phyloP scores from a whole-genome alignment of 2,888 invertebrate genomes.

The Spicauda simplicius region DNA sequence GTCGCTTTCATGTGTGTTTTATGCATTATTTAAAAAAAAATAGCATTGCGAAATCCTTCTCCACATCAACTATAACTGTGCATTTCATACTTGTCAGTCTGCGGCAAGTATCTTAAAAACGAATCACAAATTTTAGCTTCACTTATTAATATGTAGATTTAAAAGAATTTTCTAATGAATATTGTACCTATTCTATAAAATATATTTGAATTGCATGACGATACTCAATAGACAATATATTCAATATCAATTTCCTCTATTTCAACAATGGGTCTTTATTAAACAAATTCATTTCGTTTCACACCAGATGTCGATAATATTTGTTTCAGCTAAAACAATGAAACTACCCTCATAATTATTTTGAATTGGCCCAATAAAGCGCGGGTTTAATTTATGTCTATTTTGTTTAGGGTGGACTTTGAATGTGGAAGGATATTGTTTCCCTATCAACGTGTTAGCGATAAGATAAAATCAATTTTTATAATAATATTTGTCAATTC shows the following conservation, averaged over 20 bases:
- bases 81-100: too few relatives aligned
- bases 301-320: slow-evolving; percentile 27
- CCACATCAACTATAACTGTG: too few relatives aligned
- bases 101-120: too few relatives aligned
- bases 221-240: background rate
- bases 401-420: slow-evolving; percentile 10
- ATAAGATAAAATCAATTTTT: background rate
- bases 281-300: slow-evolving; percentile 21
- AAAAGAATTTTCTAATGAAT: too few relatives aligned
- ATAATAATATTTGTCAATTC: too few relatives aligned
- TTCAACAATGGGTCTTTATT: slow-evolving; percentile 8
- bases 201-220: too few relatives aligned
- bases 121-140: too few relatives aligned
- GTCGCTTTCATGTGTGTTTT: too few relatives aligned
- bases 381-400: slow-evolving; percentile 8
- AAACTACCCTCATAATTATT: slow-evolving; percentile 27
- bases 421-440: background rate
- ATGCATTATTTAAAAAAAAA: too few relatives aligned
- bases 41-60: too few relatives aligned
- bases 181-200: too few relatives aligned
- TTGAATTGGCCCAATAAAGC: slow-evolving; percentile 10
- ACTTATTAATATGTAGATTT: too few relatives aligned
- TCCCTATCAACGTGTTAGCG: background rate
- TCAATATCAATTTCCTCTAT: slow-evolving; percentile 6
- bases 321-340: slow-evolving; percentile 26